Conservation (phyloP, 2,888 invertebrate species). For the Synergus umbraculus region DNA sequence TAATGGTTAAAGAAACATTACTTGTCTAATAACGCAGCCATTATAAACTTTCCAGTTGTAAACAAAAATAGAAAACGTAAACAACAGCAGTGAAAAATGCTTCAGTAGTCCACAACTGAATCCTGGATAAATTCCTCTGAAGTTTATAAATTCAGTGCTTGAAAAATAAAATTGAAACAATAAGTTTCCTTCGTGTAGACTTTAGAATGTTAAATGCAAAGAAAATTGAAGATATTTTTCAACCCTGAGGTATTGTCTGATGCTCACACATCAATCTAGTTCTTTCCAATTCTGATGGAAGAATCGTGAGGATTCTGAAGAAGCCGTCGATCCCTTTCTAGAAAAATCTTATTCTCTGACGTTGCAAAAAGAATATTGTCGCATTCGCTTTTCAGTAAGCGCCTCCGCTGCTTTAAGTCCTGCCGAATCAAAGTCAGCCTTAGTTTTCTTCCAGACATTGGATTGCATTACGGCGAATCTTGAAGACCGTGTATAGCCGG, state of each 20-base stretch:
- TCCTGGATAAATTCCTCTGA: neutral
- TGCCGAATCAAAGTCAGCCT: conserved; percentile 51
- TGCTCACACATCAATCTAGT: conserved; percentile 26
- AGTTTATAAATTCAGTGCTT: neutral
- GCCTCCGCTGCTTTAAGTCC: conserved; percentile 47
- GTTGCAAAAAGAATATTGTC: conserved; percentile 43
- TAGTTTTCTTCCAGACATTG: conserved; percentile 44
- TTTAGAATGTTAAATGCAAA: neutral
- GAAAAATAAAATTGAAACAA: neutral
- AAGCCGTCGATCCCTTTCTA: conserved; percentile 13
- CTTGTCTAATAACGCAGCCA: neutral
- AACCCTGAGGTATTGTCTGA: conserved; percentile 4
- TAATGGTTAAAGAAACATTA: neutral
- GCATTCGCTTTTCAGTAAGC: conserved; percentile 42
- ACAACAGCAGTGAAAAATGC: neutral
- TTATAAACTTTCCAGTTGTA: neutral
- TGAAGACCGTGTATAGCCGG: conserved; percentile 23
- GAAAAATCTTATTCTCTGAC: conserved; percentile 29
- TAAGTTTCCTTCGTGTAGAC: neutral
- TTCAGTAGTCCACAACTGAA: no score
- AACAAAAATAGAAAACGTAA: neutral
- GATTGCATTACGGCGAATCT: conserved; percentile 37
- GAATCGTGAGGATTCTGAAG: conserved; percentile 6
- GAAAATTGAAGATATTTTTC: conserved; percentile 8
- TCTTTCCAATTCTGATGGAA: neutral